Conservation (phyloP, 2,113 vertebrate genomes). For the Megaleporinus macrocephalus region DNA sequence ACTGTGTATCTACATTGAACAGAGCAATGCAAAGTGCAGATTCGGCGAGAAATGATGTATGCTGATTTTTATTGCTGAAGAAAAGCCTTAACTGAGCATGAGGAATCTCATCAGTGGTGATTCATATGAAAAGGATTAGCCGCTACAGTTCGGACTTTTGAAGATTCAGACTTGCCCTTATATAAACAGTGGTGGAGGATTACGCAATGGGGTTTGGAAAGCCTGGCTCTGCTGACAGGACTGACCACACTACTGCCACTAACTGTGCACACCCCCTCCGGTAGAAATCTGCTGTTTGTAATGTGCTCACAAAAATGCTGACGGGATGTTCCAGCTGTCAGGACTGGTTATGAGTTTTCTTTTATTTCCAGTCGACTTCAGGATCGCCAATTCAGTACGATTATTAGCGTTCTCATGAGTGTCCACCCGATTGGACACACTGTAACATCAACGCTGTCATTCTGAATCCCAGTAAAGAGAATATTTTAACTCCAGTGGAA, state of each 20-base stretch:
- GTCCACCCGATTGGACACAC: not conserved
- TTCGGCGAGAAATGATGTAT: not conserved
- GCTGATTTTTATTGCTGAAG: not conserved
- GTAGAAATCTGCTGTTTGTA: slow-evolving; percentile 21
- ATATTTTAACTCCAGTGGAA: not conserved
- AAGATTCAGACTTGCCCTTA: slow-evolving; percentile 38
- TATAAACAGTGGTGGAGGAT: slow-evolving; percentile 25
- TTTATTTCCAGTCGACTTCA: not conserved
- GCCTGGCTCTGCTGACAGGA: slow-evolving; percentile 27
- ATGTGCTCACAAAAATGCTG: slow-evolving; percentile 4
- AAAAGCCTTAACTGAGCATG: slow-evolving; percentile 10
- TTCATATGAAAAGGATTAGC: slow-evolving; percentile 27
- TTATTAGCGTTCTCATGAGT: not conserved
- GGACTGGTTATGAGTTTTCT: slow-evolving; percentile 16
- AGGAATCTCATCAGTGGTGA: slow-evolving; percentile 5
- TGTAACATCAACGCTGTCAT: slow-evolving; percentile 1
- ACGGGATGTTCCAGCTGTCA: slow-evolving; percentile 26
- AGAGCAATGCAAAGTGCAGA: not conserved
- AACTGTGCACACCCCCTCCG: not conserved
- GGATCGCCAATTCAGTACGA: not conserved
- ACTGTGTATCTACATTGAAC: not conserved
- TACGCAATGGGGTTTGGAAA: slow-evolving; percentile 42
- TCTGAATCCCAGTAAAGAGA: not conserved
- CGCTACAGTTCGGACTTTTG: slow-evolving; percentile 17
- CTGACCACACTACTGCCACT: slow-evolving; percentile 12